Conservation (phyloP, 2,888 invertebrate species). For the Hetaerina titia region DNA sequence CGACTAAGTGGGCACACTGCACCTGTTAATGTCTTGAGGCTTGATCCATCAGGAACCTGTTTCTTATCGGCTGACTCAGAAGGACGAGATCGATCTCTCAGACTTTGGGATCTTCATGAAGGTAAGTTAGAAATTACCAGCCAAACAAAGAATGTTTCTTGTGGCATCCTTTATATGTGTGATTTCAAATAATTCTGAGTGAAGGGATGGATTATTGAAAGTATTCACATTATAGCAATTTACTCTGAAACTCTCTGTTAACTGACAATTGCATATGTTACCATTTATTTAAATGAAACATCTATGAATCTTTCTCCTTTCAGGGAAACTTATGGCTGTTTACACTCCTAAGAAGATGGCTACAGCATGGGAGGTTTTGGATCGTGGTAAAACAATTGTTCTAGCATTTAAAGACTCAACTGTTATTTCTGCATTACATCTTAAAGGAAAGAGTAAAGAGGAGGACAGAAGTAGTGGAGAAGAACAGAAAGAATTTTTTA, state of each 20-base stretch:
- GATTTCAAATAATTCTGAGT: too few species aligned
- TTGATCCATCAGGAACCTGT: conserved; percentile 86
- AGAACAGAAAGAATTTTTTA: conserved; percentile 9
- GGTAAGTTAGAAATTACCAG: conserved; percentile 78
- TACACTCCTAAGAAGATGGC: conserved; percentile 88
- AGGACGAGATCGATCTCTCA: conserved; percentile 86
- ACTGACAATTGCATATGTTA: too few species aligned
- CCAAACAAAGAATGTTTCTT: too few species aligned
- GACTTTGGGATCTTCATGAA: conserved; percentile 89
- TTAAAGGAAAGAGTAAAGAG: conserved; percentile 70
- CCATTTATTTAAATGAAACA: not conserved
- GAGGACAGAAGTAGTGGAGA: conserved; percentile 43
- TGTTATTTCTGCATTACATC: conserved; percentile 83
- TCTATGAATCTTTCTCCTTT: conserved; percentile 70
- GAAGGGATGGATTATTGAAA: not conserved
- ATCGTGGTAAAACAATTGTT: conserved; percentile 85
- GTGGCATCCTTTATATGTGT: too few species aligned
- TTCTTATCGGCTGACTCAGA: conserved; percentile 87
- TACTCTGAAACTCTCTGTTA: not conserved
- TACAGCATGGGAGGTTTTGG: conserved; percentile 87
- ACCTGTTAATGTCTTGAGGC: conserved; percentile 85
- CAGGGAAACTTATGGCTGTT: conserved; percentile 88
- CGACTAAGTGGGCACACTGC: conserved; percentile 88
- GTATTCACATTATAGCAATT: not conserved
- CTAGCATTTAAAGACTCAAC: conserved; percentile 84